A percentile compares a stretch with the other conserved stretches of the same genome.
Conservation (phyloP, 1,140 invertebrate species). For the Holotrichia oblita region DNA sequence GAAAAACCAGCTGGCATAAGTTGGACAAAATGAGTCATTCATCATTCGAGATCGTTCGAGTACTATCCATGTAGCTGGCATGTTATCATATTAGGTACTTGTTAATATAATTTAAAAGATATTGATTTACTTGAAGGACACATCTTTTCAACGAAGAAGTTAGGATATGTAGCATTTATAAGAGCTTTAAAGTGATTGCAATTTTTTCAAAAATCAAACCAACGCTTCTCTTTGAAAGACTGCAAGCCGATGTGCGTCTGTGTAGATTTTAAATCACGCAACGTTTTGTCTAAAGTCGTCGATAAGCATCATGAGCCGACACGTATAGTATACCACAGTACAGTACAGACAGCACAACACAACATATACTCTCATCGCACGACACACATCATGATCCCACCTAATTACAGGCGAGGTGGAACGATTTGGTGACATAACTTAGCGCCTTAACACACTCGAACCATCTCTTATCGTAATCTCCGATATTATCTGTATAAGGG, state of each 20-base stretch:
- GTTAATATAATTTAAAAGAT: too few relatives aligned
- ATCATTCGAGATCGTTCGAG: too few relatives aligned
- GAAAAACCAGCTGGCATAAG: too few relatives aligned
- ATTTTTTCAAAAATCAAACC: too few relatives aligned
- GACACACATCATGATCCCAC: conserved; percentile 48
- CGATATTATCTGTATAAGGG: conserved; percentile 51
- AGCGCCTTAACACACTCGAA: conserved; percentile 47
- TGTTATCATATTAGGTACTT: too few relatives aligned
- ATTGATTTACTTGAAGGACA: too few relatives aligned
- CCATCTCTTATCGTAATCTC: conserved; percentile 50
- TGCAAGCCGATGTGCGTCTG: background rate
- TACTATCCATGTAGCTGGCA: too few relatives aligned
- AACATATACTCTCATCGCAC: conserved; percentile 13
- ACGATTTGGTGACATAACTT: conserved; percentile 52
- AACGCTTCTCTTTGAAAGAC: too few relatives aligned
- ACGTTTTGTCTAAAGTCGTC: conserved; percentile 46
- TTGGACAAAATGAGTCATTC: too few relatives aligned
- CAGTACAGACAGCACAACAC: background rate
- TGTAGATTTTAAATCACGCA: conserved; percentile 45
- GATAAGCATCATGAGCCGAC: conserved; percentile 42
- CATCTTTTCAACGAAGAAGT: too few relatives aligned
- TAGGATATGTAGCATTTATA: too few relatives aligned
- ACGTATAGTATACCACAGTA: background rate
- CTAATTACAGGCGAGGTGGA: conserved; percentile 48
- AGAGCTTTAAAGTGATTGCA: too few relatives aligned